Evolutionary conservation across 2,113 vertebrate species (phyloP), one percentile per base, ranked within the genome.

Genomic region (Aspiorhynchus laticeps): DNA sequence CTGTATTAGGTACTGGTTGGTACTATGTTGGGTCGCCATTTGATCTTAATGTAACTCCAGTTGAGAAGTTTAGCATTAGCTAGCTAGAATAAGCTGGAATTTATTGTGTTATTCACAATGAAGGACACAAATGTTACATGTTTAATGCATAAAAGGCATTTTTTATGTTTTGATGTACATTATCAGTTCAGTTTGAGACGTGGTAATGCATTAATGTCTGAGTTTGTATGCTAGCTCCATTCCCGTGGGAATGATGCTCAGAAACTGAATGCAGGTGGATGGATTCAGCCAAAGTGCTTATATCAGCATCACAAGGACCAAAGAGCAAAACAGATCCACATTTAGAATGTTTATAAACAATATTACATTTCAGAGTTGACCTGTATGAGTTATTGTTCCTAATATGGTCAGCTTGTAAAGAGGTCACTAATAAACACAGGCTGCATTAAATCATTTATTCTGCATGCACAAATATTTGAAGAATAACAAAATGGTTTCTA

Each of bases 301-400:
- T 61, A 61, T 80, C 21, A 38, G 78, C 78, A 41, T n/a, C 31
- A 8, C 33, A n/a, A 59, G 19, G 33, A 63, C 5, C 6, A 59
- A 26, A 33, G 3, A 38, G 53, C 9, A 63, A 63, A 80, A 80
- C 51, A 41, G 31, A 59, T 63, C 51, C 33, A 5, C 2, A 12
- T 80, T 41, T 80, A 33, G 53, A 80, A 33, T 36, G 33, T 80
- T 80, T 61, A 80, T 80, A 80, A 80, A 61, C 78, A 80, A 63
- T 38, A 63, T 53, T 51, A 21, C 76, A 41, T 80, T 41, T 63
- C 21, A 61, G 33, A 24, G 33, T 4, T 61, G 75, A 51, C 43
- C 43, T n/a, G n/a, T 26, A 28, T 51, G 48, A 33, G 33, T 80
- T 38, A 14, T 61, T 59, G 36, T 26, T 80, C 78, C 78, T 61